These are phyloP conservation scores for Corythornis leucogaster DNA, from an alignment of 2,797 vertebrate species.

Conservation along the genomic window DNA sequence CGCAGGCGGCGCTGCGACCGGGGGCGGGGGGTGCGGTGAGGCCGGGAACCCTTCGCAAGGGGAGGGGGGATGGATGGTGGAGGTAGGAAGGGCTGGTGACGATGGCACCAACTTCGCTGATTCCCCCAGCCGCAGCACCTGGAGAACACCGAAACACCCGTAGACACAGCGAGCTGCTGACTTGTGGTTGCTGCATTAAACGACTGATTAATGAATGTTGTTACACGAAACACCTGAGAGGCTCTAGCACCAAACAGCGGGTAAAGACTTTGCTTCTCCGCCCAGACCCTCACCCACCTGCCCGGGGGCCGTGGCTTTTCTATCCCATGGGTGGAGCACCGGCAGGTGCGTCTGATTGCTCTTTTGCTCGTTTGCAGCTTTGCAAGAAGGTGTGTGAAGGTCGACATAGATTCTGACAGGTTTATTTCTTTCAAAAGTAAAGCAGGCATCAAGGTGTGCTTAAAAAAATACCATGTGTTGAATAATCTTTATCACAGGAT, in stretches of 20 bases:
- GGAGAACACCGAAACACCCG: background rate
- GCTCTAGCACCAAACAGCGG: too few relatives aligned
- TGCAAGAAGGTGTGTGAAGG: accelerated
- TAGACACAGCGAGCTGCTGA: background rate
- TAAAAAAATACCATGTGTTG: accelerated
- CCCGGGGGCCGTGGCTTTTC: background rate
- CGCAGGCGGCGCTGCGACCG: conserved; percentile 19
- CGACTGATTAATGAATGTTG: background rate
- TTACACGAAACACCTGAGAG: background rate
- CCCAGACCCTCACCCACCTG: background rate
- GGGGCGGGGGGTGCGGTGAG: background rate
- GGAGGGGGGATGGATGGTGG: too few relatives aligned
- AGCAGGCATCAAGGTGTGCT: background rate
- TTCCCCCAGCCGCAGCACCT: too few relatives aligned
- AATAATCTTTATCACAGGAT: background rate
- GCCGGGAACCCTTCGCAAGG: background rate
- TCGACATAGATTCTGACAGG: background rate
- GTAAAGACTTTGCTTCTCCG: background rate
- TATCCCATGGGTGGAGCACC: accelerated
- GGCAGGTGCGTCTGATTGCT: background rate
- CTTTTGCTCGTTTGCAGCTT: accelerated
- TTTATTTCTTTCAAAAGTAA: accelerated
- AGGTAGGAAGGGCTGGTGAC: too few relatives aligned
- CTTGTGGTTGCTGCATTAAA: background rate
- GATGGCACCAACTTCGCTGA: background rate